Percentiles rank a stretch among this genome's conserved stretches.
Evolutionary conservation across 2,797 vertebrate genomes (phyloP).

Genomic region (Sebastes miniatus): DNA sequence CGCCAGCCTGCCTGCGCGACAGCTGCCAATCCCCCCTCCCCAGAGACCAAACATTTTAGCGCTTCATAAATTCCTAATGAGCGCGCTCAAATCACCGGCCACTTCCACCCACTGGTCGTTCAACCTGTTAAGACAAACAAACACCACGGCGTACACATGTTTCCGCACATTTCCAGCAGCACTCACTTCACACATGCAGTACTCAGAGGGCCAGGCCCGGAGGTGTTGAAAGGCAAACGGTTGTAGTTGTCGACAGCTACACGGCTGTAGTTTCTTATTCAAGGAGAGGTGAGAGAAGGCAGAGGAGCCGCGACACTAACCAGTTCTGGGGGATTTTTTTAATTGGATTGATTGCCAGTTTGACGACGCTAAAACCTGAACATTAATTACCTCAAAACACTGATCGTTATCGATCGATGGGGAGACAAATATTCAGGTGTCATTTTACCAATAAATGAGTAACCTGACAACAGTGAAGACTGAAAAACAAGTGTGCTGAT

Average conservation of each 20-base stretch:
- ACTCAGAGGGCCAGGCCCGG: conserved; percentile 57
- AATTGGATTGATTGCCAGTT: conserved; percentile 16
- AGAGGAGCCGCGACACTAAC: not conserved
- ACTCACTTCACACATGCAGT: conserved; percentile 73
- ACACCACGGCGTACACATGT: conserved; percentile 71
- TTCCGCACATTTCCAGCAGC: conserved; percentile 63
- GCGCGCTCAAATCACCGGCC: conserved; percentile 73
- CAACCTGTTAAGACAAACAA: conserved; percentile 76
- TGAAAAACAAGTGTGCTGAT: not conserved
- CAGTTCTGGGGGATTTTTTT: not conserved
- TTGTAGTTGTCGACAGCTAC: conserved; percentile 56
- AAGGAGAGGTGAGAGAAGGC: not conserved
- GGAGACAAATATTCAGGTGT: conserved; percentile 2
- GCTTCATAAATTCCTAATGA: conserved; percentile 83
- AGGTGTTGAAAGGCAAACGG: conserved; percentile 64
- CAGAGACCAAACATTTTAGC: conserved; percentile 78
- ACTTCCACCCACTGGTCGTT: conserved; percentile 71
- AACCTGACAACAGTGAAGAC: not conserved
- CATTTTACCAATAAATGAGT: not conserved
- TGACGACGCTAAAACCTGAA: conserved; percentile 11
- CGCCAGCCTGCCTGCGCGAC: conserved; percentile 61
- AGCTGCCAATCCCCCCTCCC: conserved; percentile 79
- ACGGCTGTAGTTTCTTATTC: conserved; percentile 20
- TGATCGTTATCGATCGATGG: not conserved
- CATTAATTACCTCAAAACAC: conserved; percentile 11